Evolutionary conservation across 1,140 invertebrate genomes (phyloP), one percentile per base, ranked within the genome.

Genomic region (Drosophila kohkoa): DNA sequence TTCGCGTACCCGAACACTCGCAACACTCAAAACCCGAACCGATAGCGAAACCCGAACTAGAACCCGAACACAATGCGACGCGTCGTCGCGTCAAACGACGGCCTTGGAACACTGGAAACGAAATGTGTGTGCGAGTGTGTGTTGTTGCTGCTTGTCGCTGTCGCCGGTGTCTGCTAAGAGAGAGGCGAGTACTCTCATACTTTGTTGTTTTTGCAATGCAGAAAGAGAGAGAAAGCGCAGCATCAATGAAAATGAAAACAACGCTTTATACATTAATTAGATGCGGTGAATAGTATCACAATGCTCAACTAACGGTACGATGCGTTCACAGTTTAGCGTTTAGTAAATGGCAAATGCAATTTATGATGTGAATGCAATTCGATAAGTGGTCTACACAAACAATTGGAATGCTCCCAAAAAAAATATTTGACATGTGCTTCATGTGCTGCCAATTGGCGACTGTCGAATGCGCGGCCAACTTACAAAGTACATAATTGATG

Each of bases 31-130:
- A 49, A 57, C 54, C 28, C 51, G 46, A 38, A 38, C 51, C 64
- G 48, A 59, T 49, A 69, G 38, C 43, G 64, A 64, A 66, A 30
- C 32, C 67, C 80, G 62, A 78, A 48, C 28, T 11, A 15, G 20
- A 25, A 54, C 28, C 51, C 25, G 51, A 54, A 41, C 60, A 20
- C 51, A 57, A 55, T 25, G 20, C 20, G 20, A 25, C 20, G 20
- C 52, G 46, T 43, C 52, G 68, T 70, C 13, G 58, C 51, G 51
- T 32, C 58, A 55, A 57, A 70, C 66, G 72, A 51, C 66, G 72
- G 72, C 72, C 72, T 75, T 75, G 72, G 72, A 75, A 70, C 72
- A 70, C 54, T 75, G 72, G 72, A 75, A 75, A 60, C 67, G 73
- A 71, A 70, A 62, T 57, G 57, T 70, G 51, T 28, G 41, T 57